A percentile compares a stretch with the other conserved stretches of the same genome.
phyloP scores from a whole-genome alignment of 2,113 vertebrate species.

The Carassius gibelio region DNA sequence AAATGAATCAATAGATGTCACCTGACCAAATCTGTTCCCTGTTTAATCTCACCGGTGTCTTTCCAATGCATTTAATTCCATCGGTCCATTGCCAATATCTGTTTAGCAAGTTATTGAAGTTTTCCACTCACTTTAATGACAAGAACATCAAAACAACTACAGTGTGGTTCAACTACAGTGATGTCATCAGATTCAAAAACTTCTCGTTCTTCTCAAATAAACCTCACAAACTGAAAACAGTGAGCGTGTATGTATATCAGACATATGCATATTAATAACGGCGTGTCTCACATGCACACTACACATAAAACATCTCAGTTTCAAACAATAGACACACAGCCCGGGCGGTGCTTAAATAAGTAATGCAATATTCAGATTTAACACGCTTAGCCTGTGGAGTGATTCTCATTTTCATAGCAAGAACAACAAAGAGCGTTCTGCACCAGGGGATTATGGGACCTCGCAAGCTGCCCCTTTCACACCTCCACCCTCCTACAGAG shows the following conservation, averaged over 20 bases:
- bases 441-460: constrained; percentile 10
- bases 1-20: no score
- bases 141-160: not conserved
- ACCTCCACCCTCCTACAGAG: not conserved
- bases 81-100: constrained; percentile 21
- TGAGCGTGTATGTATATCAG: not conserved
- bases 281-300: not conserved
- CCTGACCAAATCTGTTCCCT: no score
- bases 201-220: not conserved
- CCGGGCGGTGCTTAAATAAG: constrained; percentile 19
- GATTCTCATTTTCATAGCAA: constrained; percentile 14
- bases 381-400: not conserved
- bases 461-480: constrained; percentile 25
- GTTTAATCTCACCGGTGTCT: not conserved
- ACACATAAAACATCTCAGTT: not conserved
- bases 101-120: constrained; percentile 18
- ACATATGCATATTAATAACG: constrained; percentile 10
- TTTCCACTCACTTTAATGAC: not conserved
- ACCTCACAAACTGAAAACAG: not conserved
- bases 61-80: constrained; percentile 39
- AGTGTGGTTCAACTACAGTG: not conserved
- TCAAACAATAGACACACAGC: not conserved
- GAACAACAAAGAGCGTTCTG: not conserved
- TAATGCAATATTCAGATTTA: constrained; percentile 26
- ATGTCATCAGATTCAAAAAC: not conserved